phyloP scores from a whole-genome alignment of 2,797 vertebrate species.

The Tenualosa ilisha region DNA sequence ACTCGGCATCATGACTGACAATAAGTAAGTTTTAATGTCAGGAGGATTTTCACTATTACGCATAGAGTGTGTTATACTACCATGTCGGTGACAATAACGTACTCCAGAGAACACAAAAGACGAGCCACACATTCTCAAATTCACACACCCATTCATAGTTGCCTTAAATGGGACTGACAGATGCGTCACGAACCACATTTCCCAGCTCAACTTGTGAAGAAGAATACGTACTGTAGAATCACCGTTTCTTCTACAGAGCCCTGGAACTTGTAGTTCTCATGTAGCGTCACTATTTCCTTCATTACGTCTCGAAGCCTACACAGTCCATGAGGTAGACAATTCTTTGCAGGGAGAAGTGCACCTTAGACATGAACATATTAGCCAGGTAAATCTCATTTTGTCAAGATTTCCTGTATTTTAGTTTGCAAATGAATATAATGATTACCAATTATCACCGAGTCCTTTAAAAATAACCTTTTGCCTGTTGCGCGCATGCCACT shows the following conservation, averaged over 20 bases:
- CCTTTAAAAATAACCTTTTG: constrained; percentile 23
- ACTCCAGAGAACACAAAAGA: not conserved
- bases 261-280: constrained; percentile 69
- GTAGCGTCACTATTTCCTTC: constrained; percentile 61
- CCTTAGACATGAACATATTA: constrained; percentile 75
- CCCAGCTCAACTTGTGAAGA: constrained; percentile 55
- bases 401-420: not conserved
- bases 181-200: constrained; percentile 29
- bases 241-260: not conserved
- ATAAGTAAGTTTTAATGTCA: too few species aligned
- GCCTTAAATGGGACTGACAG: not conserved
- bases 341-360: constrained; percentile 68
- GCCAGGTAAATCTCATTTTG: constrained; percentile 69
- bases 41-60: not conserved
- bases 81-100: not conserved
- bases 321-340: constrained; percentile 68
- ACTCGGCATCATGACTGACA: not conserved
- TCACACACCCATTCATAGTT: not conserved
- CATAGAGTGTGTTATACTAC: not conserved
- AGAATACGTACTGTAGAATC: not conserved
- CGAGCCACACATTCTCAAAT: not conserved
- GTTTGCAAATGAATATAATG: not conserved
- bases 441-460: not conserved
- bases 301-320: constrained; percentile 50
- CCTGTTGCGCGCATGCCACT: constrained; percentile 51